A percentile compares a stretch with the other conserved stretches of the same genome.
Evolutionary conservation across 2,113 vertebrate species (phyloP).

Genomic region (Hemibates koningsi): DNA sequence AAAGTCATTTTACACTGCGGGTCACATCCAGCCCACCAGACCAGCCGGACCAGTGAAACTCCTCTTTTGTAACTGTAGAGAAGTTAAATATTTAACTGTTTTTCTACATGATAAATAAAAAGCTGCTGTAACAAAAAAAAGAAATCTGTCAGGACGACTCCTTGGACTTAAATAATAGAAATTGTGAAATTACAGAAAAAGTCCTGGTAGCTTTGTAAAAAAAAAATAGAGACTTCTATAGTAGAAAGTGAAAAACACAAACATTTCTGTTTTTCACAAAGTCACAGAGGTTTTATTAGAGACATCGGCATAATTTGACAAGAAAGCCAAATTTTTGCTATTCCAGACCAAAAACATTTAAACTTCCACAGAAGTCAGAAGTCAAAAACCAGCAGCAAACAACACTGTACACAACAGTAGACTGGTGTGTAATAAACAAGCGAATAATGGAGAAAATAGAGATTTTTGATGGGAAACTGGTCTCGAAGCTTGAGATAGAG

Average conservation of each 20-base stretch:
- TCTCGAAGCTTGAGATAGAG: background rate
- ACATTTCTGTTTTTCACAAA: background rate
- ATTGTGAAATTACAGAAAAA: background rate
- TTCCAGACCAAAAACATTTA: background rate
- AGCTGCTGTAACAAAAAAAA: background rate
- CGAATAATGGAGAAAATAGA: background rate
- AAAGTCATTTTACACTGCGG: background rate
- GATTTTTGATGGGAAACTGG: background rate
- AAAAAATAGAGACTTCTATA: too few species aligned
- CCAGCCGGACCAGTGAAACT: background rate
- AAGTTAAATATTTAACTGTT: background rate
- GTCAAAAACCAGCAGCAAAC: accelerated
- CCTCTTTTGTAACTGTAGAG: background rate
- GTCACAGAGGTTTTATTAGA: background rate
- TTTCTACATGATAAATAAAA: background rate
- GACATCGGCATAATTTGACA: background rate
- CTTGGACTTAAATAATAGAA: background rate
- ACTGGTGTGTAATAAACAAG: background rate
- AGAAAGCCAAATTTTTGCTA: accelerated
- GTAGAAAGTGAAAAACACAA: too few species aligned
- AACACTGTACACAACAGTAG: background rate
- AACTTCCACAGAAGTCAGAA: background rate
- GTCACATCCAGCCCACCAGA: background rate
- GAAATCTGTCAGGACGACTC: background rate
- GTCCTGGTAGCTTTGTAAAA: accelerated